Evolutionary conservation across 2,888 invertebrate species (phyloP).

Genomic region (Heteromurus nitidus): DNA sequence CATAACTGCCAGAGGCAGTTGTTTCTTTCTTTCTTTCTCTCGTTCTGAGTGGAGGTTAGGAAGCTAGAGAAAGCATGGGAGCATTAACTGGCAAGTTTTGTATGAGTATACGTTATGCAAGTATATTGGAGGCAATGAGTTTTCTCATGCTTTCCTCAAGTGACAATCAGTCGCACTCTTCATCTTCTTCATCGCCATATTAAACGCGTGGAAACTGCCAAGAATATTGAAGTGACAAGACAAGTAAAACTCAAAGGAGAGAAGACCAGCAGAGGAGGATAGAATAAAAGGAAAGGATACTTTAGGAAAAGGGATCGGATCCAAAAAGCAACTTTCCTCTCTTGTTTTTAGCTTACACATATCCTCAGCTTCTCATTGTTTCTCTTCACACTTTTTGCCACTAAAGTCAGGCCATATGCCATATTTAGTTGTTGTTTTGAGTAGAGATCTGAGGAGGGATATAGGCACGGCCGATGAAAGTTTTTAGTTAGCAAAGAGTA

Average conservation of each 20-base stretch:
- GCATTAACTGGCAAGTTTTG: neutral
- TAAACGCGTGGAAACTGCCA: constrained; percentile 15
- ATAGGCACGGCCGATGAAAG: no score
- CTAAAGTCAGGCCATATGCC: neutral
- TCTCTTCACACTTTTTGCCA: neutral
- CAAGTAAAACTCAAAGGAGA: constrained; percentile 14
- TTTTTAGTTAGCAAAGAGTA: neutral
- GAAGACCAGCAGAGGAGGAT: neutral
- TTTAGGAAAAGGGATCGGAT: neutral
- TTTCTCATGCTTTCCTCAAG: constrained; percentile 9
- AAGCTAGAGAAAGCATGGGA: neutral
- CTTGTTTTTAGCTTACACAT: no score
- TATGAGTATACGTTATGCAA: no score
- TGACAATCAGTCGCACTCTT: constrained; percentile 38
- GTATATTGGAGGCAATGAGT: no score
- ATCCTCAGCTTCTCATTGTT: neutral
- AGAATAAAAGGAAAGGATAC: neutral
- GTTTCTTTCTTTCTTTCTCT: neutral
- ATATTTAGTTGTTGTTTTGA: no score
- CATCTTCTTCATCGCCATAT: neutral
- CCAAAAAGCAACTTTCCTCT: neutral
- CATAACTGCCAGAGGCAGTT: constrained; percentile 49
- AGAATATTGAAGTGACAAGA: constrained; percentile 43
- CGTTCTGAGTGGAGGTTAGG: no score
- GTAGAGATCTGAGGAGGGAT: no score